phyloP scores from a whole-genome alignment of 2,888 invertebrate species.

The Tachystola acroxantha region DNA sequence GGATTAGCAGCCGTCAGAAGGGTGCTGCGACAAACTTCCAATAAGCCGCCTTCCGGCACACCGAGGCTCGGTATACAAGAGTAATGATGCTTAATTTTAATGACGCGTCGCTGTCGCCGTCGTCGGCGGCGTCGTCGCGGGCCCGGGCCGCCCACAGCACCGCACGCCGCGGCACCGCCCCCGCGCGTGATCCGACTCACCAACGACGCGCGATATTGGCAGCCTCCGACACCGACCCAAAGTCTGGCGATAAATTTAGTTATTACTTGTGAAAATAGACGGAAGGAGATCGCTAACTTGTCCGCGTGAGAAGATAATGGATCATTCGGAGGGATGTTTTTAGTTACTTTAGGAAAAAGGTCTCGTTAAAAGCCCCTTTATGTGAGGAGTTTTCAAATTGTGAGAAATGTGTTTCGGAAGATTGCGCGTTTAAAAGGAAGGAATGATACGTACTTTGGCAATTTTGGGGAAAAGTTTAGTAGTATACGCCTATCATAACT shows the following conservation, averaged over 20 bases:
- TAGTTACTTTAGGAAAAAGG: conserved; percentile 68
- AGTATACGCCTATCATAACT: conserved; percentile 6
- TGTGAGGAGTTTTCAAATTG: conserved; percentile 68
- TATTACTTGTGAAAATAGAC: conserved; percentile 78
- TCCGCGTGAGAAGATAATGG: conserved; percentile 75
- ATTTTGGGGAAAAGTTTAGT: conserved; percentile 39
- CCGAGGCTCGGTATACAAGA: conserved; percentile 67
- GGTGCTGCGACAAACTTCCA: conserved; percentile 59
- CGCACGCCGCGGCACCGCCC: conserved; percentile 28
- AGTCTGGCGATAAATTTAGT: conserved; percentile 77
- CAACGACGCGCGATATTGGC: conserved; percentile 64
- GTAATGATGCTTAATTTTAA: conserved; percentile 78
- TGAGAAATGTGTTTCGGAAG: conserved; percentile 41
- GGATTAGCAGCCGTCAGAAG: conserved; percentile 61
- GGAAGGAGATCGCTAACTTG: conserved; percentile 77
- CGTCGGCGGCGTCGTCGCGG: conserved; percentile 28
- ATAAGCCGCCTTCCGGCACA: conserved; percentile 66
- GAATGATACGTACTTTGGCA: conserved; percentile 33
- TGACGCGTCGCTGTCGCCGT: conserved; percentile 63
- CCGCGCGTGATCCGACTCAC: conserved; percentile 59
- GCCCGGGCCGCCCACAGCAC: conserved; percentile 31
- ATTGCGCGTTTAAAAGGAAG: conserved; percentile 49
- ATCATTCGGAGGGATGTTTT: conserved; percentile 71
- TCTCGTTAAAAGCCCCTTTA: conserved; percentile 68
- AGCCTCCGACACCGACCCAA: conserved; percentile 61